Evolutionary conservation across 2,113 vertebrate genomes (phyloP).

Genomic region (Seriola aureovittata): DNA sequence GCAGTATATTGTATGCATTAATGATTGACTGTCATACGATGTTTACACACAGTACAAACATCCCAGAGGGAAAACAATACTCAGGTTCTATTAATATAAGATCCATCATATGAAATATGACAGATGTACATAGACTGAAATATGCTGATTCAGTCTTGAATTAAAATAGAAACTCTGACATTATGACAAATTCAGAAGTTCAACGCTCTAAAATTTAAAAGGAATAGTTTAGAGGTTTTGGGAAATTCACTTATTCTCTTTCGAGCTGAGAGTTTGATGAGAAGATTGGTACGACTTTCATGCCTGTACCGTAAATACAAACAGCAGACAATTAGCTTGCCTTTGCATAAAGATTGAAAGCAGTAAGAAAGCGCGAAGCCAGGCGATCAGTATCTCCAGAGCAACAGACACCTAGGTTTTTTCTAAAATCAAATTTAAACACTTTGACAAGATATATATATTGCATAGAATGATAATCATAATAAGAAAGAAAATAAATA

Average conservation of each 20-base stretch:
- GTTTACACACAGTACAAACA: neutral
- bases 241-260: neutral
- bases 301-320: neutral
- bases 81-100: neutral
- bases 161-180: neutral
- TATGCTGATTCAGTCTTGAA: neutral
- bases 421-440: too few relatives aligned
- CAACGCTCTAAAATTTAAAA: neutral
- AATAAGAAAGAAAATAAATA: neutral
- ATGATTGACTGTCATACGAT: neutral
- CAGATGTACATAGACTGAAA: neutral
- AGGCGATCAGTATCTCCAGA: neutral
- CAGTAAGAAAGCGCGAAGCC: too few relatives aligned
- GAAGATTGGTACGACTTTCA: neutral
- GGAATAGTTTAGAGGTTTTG: too few relatives aligned
- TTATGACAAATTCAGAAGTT: neutral
- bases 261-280: neutral
- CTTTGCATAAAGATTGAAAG: neutral
- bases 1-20: neutral
- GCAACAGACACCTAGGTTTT: neutral
- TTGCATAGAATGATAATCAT: neutral
- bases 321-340: neutral
- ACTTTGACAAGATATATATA: neutral
- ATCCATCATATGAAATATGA: neutral
- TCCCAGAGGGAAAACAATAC: neutral